Evolutionary conservation across 2,888 invertebrate genomes (phyloP).

Genomic region (Oscheius onirici): DNA sequence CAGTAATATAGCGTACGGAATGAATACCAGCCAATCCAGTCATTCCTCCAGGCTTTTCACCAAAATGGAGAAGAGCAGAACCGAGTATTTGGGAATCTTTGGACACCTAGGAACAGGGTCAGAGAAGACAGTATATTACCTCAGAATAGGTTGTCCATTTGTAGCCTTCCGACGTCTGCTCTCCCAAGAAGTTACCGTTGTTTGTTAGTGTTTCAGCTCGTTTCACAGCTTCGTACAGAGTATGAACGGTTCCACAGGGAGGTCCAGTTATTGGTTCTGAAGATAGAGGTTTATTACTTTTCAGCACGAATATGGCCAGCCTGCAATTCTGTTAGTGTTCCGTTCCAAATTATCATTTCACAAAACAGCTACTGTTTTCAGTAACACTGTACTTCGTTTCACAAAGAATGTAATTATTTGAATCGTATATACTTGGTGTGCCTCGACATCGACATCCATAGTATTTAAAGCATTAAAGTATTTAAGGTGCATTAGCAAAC

Average conservation of each 20-base stretch:
- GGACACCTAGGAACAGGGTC: not conserved
- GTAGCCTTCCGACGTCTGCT: conserved; percentile 37
- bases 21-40: conserved; percentile 69
- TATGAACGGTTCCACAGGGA: conserved; percentile 51
- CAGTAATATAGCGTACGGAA: conserved; percentile 52
- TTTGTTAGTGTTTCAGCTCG: conserved; percentile 38
- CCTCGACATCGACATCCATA: too few species aligned
- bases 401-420: too few species aligned
- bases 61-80: conserved; percentile 69
- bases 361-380: too few species aligned
- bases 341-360: too few species aligned
- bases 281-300: too few species aligned
- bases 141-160: conserved; percentile 39
- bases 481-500: not conserved
- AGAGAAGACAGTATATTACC: not conserved
- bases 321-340: too few species aligned
- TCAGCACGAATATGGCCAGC: too few species aligned
- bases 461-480: too few species aligned
- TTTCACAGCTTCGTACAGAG: conserved; percentile 49
- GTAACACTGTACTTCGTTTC: too few species aligned
- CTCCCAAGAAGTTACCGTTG: conserved; percentile 43
- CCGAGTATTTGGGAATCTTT: conserved; percentile 62
- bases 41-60: conserved; percentile 64
- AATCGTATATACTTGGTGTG: too few species aligned
- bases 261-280: conserved; percentile 51